Base-by-base conservation (phyloP, 2,888 invertebrate species). In the Harpalus rubripes region DNA sequence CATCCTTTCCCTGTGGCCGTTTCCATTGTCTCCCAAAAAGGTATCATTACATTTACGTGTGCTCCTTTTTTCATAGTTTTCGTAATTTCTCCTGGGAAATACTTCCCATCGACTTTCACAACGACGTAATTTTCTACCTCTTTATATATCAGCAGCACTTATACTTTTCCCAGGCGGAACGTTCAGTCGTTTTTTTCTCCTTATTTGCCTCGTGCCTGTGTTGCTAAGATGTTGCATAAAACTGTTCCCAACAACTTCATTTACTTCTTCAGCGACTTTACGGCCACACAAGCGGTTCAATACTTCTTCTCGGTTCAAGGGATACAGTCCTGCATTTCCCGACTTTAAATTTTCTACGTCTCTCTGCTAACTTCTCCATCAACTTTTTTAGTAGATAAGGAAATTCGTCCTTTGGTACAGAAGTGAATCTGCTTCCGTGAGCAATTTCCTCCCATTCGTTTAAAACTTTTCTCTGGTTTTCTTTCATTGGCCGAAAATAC, bases 401-500 rank as follows among this genome's bases (percentile, higher is more conserved):
- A 58, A 79, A 79, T 79, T 79, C 79, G 10, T 79, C 56, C 58
- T 79, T 79, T 58, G 79, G 79, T 56, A 79, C 58, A 8, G 79
- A 15, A 5, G 16, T 79, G 18, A 10, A 79, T 3, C 79, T n/a
- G 18, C 79, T 79, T 15, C n/a, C 32, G 6, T 10, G 15, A 52
- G 22, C 56, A 15, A 8, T 79, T 32, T 79, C 8, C 44, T 82
- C 68, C 41, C 7, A 63, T 58, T 52, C 10, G 68, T 74, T 41
- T 41, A 41, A 68, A 22, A 82, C 22, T 15, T 82, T 82, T 32
- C 68, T 16, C 82, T 58, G 74, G n/a, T 10, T 26, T 68, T 41
- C n/a, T 65, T 39, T 65, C 63, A 86, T 18, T 26, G 86, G 85
- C 5, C 85, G 86, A 81, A 86, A 86, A 65, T 85, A 86, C 32